Evolutionary conservation across 2,113 vertebrate genomes (phyloP).

Genomic region (Tinamus guttatus): DNA sequence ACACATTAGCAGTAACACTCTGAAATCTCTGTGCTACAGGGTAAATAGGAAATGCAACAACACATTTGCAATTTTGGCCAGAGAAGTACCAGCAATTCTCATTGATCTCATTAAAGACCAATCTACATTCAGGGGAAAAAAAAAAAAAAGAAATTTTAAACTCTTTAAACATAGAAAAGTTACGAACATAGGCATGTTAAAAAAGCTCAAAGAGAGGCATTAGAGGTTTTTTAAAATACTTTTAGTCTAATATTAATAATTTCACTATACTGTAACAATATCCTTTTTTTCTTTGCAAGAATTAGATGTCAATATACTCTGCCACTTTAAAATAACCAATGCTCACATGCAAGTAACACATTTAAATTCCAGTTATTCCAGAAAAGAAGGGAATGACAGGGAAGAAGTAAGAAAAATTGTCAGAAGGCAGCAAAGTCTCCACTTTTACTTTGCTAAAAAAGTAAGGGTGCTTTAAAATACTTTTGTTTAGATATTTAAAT

Average conservation of each 20-base stretch:
- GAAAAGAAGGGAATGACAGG: background rate
- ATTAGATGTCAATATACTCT: background rate
- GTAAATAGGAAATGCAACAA: slow-evolving; percentile 66
- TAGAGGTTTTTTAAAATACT: background rate
- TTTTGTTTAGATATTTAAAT: background rate
- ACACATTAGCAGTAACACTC: slow-evolving; percentile 21
- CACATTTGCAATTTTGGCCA: slow-evolving; percentile 68
- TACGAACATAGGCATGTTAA: background rate
- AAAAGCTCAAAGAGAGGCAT: background rate
- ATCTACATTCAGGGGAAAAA: slow-evolving; percentile 67
- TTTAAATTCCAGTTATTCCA: background rate
- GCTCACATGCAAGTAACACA: background rate
- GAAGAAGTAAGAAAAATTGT: background rate
- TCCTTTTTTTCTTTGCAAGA: background rate
- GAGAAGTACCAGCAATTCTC: slow-evolving; percentile 34
- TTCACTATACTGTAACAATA: rapidly evolving
- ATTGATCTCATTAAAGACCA: slow-evolving; percentile 74
- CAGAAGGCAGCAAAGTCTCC: background rate
- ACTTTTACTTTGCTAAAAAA: background rate
- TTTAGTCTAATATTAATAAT: background rate
- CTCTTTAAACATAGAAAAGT: slow-evolving; percentile 44
- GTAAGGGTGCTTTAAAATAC: background rate
- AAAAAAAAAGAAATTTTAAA: slow-evolving; percentile 55
- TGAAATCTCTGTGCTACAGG: slow-evolving; percentile 28
- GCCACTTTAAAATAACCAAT: background rate